Conservation (phyloP, 2,113 vertebrate genomes). For the Serilophus lunatus region DNA sequence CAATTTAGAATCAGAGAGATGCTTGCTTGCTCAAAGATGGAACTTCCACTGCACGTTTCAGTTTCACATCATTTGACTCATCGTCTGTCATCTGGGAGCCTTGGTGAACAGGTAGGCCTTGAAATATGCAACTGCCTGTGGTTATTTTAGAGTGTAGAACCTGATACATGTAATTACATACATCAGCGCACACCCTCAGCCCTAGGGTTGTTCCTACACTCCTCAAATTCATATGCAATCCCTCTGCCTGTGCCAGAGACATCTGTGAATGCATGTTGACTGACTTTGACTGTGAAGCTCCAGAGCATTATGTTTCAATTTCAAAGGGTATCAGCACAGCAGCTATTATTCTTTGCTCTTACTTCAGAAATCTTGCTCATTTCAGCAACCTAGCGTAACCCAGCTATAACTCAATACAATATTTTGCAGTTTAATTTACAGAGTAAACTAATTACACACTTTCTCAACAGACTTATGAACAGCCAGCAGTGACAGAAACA, state of each 20-base stretch:
- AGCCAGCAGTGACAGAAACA: background rate
- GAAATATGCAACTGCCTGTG: background rate
- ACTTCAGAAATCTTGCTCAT: background rate
- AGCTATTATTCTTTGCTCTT: background rate
- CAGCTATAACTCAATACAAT: background rate
- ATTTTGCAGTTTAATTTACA: background rate
- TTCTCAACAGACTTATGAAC: background rate
- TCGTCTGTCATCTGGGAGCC: background rate
- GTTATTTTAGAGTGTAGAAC: background rate
- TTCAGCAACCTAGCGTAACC: background rate
- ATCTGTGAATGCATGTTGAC: background rate
- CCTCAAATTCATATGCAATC: background rate
- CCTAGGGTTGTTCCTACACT: background rate
- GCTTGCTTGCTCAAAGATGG: constrained; percentile 36
- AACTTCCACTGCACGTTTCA: background rate
- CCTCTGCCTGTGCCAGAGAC: background rate
- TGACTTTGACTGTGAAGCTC: background rate
- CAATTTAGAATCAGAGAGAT: constrained; percentile 3
- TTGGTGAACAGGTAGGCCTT: background rate
- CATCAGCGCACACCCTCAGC: background rate
- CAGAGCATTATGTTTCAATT: background rate
- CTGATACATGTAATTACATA: background rate
- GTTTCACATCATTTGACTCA: constrained; percentile 25
- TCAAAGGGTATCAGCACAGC: background rate
- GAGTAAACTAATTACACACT: background rate